A percentile compares a stretch with the other conserved stretches of the same genome.
These are phyloP conservation scores for Gnatocerus cornutus DNA, from an alignment of 2,888 invertebrate species.

Conservation along the genomic window DNA sequence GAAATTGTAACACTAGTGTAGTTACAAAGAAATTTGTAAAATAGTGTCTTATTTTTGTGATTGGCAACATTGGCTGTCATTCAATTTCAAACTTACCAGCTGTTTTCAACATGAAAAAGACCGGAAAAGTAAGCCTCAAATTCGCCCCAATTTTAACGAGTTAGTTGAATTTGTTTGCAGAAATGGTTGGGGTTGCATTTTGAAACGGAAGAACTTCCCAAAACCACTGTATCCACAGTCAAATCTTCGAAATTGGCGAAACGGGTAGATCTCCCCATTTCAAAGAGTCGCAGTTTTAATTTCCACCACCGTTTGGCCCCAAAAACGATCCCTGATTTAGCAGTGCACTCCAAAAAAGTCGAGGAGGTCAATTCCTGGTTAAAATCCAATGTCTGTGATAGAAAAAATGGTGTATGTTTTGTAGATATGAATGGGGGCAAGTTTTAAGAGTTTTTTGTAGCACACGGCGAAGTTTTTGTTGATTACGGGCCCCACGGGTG, in stretches of 20 bases:
- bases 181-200: slow-evolving; percentile 57
- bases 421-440: neutral
- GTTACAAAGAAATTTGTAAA: too few relatives aligned
- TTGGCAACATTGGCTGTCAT: slow-evolving; percentile 11
- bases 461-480: slow-evolving; percentile 76
- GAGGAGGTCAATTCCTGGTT: slow-evolving; percentile 84
- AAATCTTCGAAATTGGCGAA: neutral
- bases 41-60: too few relatives aligned
- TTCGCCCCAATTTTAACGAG: neutral
- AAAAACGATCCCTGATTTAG: slow-evolving; percentile 76
- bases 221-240: too few relatives aligned
- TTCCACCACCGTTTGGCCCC: slow-evolving; percentile 79
- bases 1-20: too few relatives aligned
- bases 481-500: slow-evolving; percentile 88
- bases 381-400: slow-evolving; percentile 55
- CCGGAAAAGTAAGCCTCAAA: slow-evolving; percentile 22
- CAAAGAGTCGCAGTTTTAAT: slow-evolving; percentile 64
- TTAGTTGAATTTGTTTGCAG: slow-evolving; percentile 46
- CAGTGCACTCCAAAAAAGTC: slow-evolving; percentile 84
- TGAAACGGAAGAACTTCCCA: slow-evolving; percentile 38
- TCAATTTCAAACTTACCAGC: neutral
- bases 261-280: neutral
- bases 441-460: slow-evolving; percentile 55
- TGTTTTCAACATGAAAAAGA: slow-evolving; percentile 13
- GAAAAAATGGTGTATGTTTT: slow-evolving; percentile 32